Conservation (phyloP, 2,113 vertebrate genomes). For the Nestor notabilis region DNA sequence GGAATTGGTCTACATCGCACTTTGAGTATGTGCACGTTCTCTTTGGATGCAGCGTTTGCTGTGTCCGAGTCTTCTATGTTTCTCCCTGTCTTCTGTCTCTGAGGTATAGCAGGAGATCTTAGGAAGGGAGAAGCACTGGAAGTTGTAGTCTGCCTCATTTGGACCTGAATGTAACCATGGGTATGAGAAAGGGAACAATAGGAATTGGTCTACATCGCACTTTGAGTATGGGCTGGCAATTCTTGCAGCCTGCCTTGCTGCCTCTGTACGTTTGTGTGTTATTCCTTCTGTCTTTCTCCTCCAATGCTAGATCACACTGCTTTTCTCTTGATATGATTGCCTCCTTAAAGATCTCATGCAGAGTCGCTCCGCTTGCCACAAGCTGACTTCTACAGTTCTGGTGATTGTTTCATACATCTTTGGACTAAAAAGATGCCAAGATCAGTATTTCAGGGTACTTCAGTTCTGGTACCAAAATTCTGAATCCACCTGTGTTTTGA, state of each 20-base stretch:
- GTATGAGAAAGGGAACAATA: neutral
- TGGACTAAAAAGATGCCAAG: neutral
- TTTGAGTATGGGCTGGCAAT: neutral
- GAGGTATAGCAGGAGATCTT: neutral
- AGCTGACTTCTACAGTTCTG: neutral
- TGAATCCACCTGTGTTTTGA: neutral
- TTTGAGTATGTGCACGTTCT: neutral
- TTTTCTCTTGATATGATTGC: neutral
- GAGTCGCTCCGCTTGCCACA: neutral
- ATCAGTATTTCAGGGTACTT: neutral
- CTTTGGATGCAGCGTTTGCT: neutral
- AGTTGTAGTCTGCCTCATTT: neutral
- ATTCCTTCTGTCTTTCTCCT: neutral
- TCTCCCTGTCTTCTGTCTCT: neutral
- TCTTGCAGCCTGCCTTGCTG: neutral
- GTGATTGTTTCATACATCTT: neutral
- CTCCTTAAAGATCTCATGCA: neutral
- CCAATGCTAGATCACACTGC: neutral
- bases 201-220: neutral
- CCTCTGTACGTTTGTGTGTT: neutral
- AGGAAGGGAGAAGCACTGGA: neutral
- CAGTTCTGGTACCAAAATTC: neutral
- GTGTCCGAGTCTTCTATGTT: neutral
- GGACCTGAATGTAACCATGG: neutral
- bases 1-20: neutral